phyloP scores from a whole-genome alignment of 2,113 vertebrate species.

The Acrocephalus arundinaceus region DNA sequence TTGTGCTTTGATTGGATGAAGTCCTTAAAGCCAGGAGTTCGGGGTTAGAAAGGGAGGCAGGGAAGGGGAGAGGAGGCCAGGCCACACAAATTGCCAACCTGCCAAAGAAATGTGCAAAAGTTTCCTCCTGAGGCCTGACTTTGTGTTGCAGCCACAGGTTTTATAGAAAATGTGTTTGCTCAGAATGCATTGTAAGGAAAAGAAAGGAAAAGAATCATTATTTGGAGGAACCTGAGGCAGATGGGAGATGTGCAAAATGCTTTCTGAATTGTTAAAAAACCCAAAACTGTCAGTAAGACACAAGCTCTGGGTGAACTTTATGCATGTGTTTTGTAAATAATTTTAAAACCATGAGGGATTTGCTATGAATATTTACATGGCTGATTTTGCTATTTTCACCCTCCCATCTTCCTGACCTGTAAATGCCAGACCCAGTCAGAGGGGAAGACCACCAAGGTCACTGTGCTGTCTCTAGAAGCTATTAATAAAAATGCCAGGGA shows the following conservation, averaged over 20 bases:
- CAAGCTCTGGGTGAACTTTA: not conserved
- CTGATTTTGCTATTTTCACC: not conserved
- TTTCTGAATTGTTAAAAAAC: not conserved
- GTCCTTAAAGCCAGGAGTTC: constrained; percentile 7
- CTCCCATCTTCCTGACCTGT: not conserved
- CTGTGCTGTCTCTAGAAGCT: not conserved
- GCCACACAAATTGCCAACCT: not conserved
- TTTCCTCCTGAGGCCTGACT: not conserved
- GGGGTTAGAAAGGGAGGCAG: not conserved
- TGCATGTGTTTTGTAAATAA: not conserved
- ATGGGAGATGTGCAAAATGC: not conserved
- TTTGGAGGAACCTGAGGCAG: not conserved
- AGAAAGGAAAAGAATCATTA: not conserved
- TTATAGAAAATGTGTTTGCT: constrained; percentile 8
- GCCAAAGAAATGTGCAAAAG: not conserved
- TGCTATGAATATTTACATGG: not conserved
- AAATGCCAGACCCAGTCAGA: not conserved
- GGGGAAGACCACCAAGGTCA: not conserved
- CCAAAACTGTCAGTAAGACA: not conserved
- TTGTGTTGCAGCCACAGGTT: not conserved
- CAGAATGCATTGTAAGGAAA: not conserved
- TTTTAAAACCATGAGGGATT: not conserved
- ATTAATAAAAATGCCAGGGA: not conserved
- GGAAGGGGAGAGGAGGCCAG: not conserved
- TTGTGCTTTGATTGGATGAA: constrained; percentile 34